These are phyloP conservation scores for Callosobruchus maculatus DNA, from an alignment of 2,888 invertebrate species.

Conservation along the genomic window DNA sequence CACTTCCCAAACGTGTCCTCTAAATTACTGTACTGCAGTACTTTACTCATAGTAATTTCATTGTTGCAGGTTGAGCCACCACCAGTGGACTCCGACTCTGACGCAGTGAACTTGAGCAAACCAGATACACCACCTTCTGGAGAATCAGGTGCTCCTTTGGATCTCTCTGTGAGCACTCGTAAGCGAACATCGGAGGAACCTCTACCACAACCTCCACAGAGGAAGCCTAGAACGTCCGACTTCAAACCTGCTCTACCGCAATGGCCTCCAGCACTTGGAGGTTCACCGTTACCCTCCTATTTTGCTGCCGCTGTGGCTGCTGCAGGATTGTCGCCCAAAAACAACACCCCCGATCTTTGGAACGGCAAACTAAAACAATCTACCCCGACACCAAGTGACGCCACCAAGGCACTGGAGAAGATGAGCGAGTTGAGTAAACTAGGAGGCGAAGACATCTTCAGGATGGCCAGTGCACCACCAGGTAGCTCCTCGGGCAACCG, in stretches of 20 bases:
- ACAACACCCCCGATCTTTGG: constrained; percentile 59
- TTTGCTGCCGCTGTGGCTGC: constrained; percentile 76
- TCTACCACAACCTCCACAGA: constrained; percentile 56
- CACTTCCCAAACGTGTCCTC: too few relatives aligned
- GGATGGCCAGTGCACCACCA: constrained; percentile 50
- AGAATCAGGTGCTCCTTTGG: constrained; percentile 67
- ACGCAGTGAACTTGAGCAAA: constrained; percentile 71
- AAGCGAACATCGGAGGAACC: constrained; percentile 63
- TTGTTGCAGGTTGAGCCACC: not conserved
- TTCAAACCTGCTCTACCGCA: constrained; percentile 65
- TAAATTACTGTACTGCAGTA: too few relatives aligned
- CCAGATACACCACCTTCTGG: constrained; percentile 54
- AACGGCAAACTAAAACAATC: constrained; percentile 74
- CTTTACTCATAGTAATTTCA: too few relatives aligned
- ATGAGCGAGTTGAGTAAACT: constrained; percentile 87
- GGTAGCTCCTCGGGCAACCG: constrained; percentile 59
- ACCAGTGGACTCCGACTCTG: constrained; percentile 56
- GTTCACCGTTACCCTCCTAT: constrained; percentile 76
- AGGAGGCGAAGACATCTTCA: constrained; percentile 74
- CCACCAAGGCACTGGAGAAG: constrained; percentile 84
- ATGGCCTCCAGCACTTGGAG: constrained; percentile 75
- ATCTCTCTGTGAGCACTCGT: constrained; percentile 74
- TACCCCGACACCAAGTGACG: constrained; percentile 69
- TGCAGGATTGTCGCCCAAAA: constrained; percentile 67
- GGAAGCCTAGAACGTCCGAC: constrained; percentile 62